Base-by-base conservation (phyloP, 2,888 invertebrate species). In the Standfussiana lucernea region DNA sequence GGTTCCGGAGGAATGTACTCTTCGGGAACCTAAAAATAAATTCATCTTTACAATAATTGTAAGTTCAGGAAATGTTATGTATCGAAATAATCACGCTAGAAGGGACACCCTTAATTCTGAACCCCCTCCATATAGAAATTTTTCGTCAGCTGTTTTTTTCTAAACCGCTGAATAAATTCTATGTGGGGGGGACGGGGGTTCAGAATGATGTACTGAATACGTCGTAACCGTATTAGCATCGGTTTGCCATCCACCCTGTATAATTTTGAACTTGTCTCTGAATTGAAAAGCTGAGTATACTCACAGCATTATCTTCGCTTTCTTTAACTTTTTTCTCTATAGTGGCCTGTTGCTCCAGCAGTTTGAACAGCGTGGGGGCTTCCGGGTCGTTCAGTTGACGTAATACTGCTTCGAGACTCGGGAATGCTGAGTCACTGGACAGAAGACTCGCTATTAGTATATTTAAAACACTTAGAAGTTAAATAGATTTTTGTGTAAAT, bases 381-480 rank as follows among this genome's bases (percentile, higher is more conserved):
- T 89, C 97, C 83, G 97, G 97, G 98, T 95, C 97, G 93, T 93
- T 97, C 90, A 92, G 95, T 90, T 97, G 92, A 93, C 98, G 88
- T 88, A 98, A 96, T 35, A 99, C 98, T 4, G 98, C 97, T 68
- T 99, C 99, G 80, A 99, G 95, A 2, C 98, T 97, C 2, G 99
- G 99, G 93, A 99, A 99, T 13, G 99, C 99, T 76, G 98, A 98
- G 92, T 99, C 99, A 18, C 99, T 99, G 47, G 4, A 53, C 32
- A 66, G 0, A n/a, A 18, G 8, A 32, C 4, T 56, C 2, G n/a
- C 18, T 35, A 28, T n/a, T 53, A 5, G 15, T 50, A 24, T 35
- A 28, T n/a, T n/a, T n/a, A 50, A n/a, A n/a, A 50, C 24, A 24
- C 47, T 24, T 50, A 45, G 8, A 24, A 47, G 47, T 21, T 47